phyloP scores from a whole-genome alignment of 1,140 invertebrate genomes.

The Leptopilina clavipes region DNA sequence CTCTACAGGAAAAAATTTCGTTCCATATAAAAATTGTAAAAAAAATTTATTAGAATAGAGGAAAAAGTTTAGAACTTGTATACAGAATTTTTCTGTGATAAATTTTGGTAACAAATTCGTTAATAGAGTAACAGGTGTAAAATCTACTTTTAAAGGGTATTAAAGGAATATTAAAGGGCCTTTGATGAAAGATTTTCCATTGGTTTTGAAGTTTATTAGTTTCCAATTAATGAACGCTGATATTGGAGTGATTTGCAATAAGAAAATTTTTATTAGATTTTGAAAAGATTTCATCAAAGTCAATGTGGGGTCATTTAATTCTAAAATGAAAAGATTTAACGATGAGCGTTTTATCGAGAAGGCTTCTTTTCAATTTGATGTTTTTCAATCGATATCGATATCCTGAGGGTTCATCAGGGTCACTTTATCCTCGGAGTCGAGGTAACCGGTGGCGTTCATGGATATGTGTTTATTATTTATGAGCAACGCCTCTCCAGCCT shows the following conservation, averaged over 20 bases:
- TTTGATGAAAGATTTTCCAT: not conserved
- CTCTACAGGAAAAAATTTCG: no score
- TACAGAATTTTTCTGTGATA: no score
- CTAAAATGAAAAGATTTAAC: slow-evolving; percentile 22
- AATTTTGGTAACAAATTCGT: no score
- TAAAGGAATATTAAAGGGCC: no score
- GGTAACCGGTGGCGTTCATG: slow-evolving; percentile 63
- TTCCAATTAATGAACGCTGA: not conserved
- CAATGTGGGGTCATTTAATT: slow-evolving; percentile 20
- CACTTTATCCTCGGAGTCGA: slow-evolving; percentile 22
- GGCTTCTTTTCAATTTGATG: slow-evolving; percentile 29
- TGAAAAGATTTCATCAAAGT: slow-evolving; percentile 4
- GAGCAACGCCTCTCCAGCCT: slow-evolving; percentile 61
- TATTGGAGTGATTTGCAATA: not conserved
- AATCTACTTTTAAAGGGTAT: no score
- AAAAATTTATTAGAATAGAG: no score
- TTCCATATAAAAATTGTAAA: no score
- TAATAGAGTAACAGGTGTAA: no score
- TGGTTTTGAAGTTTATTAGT: no score
- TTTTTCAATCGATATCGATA: slow-evolving; percentile 34
- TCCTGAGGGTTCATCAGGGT: slow-evolving; percentile 59
- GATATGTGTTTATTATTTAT: slow-evolving; percentile 65
- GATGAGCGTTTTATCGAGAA: not conserved
- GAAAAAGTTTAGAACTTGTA: no score
- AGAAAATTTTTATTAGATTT: not conserved